These are phyloP conservation scores for Oxyruncus cristatus DNA, from an alignment of 2,113 vertebrate species.

Conservation along the genomic window DNA sequence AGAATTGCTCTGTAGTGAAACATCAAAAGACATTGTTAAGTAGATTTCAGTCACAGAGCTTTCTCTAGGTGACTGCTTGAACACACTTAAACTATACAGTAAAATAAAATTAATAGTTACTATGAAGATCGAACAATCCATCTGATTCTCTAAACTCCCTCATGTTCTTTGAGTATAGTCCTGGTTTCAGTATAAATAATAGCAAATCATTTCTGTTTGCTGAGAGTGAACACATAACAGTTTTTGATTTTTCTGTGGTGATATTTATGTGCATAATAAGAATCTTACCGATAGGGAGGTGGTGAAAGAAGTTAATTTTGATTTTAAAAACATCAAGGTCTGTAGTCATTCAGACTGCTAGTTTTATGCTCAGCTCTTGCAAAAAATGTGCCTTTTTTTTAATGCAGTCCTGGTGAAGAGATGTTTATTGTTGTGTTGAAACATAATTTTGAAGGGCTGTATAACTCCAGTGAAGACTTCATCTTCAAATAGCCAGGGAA, in stretches of 20 bases:
- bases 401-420: not conserved
- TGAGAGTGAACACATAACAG: not conserved
- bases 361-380: not conserved
- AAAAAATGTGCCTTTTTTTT: not conserved
- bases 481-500: not conserved
- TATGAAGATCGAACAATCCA: not conserved
- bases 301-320: not conserved
- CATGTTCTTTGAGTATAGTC: not conserved
- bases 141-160: not conserved
- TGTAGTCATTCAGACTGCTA: not conserved
- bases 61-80: not conserved
- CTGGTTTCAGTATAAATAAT: not conserved
- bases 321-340: not conserved
- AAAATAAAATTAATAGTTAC: slow-evolving; percentile 25
- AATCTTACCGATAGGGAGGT: not conserved
- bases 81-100: not conserved
- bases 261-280: not conserved
- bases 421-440: not conserved
- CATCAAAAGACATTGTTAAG: slow-evolving; percentile 15
- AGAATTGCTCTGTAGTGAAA: slow-evolving; percentile 2
- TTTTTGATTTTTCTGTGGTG: not conserved
- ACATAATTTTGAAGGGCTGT: not conserved
- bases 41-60: not conserved
- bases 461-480: not conserved
- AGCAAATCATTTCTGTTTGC: not conserved